Percentiles rank a stretch among this genome's conserved stretches.
Conservation (phyloP, 2,113 vertebrate species). For the Percina caprodes region DNA sequence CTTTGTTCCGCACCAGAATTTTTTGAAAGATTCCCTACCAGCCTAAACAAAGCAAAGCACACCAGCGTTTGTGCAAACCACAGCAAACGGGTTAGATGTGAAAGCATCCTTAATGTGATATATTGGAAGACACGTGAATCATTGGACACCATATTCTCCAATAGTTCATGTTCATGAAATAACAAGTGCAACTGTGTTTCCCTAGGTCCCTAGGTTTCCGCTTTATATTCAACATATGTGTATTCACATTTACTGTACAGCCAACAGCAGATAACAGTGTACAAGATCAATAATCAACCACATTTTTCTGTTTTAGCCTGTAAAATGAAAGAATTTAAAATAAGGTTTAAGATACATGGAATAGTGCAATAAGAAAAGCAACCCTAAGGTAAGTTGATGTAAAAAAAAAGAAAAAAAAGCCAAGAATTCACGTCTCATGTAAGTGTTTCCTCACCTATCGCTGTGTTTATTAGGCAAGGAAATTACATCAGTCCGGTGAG, state of each 20-base stretch:
- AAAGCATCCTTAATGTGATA: not conserved
- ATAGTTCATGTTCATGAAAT: not conserved
- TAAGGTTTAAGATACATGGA: not conserved
- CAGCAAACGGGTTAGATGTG: not conserved
- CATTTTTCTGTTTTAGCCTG: not conserved
- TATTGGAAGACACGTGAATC: not conserved
- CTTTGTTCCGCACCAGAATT: too few relatives aligned
- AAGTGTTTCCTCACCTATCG: slow-evolving; percentile 7
- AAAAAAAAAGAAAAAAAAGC: not conserved
- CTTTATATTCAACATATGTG: not conserved
- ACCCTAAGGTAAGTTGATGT: not conserved
- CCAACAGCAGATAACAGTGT: not conserved
- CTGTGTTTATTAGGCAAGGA: slow-evolving; percentile 36
- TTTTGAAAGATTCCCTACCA: not conserved
- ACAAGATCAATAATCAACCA: not conserved
- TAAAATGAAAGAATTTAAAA: not conserved
- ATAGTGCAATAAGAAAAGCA: not conserved
- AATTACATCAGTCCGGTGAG: slow-evolving; percentile 28
- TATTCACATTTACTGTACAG: not conserved
- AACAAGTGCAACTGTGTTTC: not conserved
- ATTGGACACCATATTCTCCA: not conserved
- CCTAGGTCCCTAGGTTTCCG: not conserved
- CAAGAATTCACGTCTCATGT: not conserved
- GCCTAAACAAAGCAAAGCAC: not conserved
- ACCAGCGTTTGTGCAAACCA: not conserved